Percentiles rank a stretch among this genome's conserved stretches.
These are phyloP conservation scores for Hydropotes inermis DNA, from an alignment of 2,113 vertebrate species.

Conservation along the genomic window DNA sequence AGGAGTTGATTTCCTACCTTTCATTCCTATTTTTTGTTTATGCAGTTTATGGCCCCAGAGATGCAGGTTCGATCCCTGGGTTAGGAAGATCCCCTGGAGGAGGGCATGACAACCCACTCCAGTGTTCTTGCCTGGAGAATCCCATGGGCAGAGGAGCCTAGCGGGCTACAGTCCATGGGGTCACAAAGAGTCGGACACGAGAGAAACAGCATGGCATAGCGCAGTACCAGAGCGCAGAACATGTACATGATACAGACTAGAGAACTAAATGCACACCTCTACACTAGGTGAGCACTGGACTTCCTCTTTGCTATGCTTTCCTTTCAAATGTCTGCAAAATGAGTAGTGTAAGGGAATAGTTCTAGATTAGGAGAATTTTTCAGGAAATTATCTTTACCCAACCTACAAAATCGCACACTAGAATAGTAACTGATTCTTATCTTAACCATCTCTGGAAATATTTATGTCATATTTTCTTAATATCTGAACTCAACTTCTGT, in stretches of 20 bases:
- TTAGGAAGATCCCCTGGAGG: not conserved
- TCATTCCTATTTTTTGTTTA: not conserved
- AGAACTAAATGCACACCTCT: not conserved
- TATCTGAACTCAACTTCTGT: not conserved
- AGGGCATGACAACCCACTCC: not conserved
- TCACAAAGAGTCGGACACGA: accelerated
- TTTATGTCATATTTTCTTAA: not conserved
- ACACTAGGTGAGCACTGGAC: not conserved
- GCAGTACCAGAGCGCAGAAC: not conserved
- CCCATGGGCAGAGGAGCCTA: not conserved
- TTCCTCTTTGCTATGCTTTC: not conserved
- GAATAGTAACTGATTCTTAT: not conserved
- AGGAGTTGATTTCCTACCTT: not conserved
- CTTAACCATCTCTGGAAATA: not conserved
- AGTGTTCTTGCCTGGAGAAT: not conserved
- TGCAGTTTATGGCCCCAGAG: not conserved
- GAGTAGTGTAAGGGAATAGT: not conserved
- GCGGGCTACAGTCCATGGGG: not conserved
- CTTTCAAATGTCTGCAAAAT: not conserved
- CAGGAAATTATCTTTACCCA: not conserved
- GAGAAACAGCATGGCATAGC: not conserved
- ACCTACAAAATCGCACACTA: not conserved
- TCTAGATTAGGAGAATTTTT: not conserved
- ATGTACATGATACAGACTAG: not conserved
- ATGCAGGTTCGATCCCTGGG: accelerated